Evolutionary conservation across 2,113 vertebrate genomes (phyloP).

Genomic region (Psettodes erumei): DNA sequence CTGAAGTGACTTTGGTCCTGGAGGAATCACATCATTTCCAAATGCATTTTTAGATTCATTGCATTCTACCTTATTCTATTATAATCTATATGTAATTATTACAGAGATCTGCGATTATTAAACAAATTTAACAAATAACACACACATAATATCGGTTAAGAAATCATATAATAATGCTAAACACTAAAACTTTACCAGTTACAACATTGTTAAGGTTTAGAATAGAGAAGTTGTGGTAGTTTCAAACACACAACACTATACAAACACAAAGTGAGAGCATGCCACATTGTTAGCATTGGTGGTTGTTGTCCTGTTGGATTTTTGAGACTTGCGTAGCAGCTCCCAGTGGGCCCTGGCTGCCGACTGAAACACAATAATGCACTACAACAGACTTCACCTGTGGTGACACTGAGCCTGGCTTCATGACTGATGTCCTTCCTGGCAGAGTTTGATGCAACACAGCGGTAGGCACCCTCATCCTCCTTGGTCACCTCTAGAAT

Average conservation of each 20-base stretch:
- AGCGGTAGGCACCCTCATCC: constrained; percentile 90
- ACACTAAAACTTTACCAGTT: background rate
- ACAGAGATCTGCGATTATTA: background rate
- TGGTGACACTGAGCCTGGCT: constrained; percentile 85
- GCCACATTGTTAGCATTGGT: background rate
- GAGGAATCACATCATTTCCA: background rate
- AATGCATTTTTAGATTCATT: background rate
- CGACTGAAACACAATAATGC: constrained; percentile 25
- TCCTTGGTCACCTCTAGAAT: constrained; percentile 88
- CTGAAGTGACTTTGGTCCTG: background rate
- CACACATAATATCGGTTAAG: background rate
- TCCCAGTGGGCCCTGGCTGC: constrained; percentile 4
- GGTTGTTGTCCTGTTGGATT: background rate
- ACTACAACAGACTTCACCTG: constrained; percentile 82
- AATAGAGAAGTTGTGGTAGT: too few relatives aligned
- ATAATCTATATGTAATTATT: background rate
- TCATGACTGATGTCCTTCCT: constrained; percentile 86
- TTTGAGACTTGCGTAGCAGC: constrained; percentile 3
- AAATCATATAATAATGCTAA: background rate
- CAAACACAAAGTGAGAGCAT: background rate
- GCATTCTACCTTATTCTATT: background rate
- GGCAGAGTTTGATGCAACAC: constrained; percentile 87
- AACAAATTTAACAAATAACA: background rate
- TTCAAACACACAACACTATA: background rate
- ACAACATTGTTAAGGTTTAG: background rate